Conservation (phyloP, 2,113 vertebrate species). For the cattle (Bos taurus) region DNA sequence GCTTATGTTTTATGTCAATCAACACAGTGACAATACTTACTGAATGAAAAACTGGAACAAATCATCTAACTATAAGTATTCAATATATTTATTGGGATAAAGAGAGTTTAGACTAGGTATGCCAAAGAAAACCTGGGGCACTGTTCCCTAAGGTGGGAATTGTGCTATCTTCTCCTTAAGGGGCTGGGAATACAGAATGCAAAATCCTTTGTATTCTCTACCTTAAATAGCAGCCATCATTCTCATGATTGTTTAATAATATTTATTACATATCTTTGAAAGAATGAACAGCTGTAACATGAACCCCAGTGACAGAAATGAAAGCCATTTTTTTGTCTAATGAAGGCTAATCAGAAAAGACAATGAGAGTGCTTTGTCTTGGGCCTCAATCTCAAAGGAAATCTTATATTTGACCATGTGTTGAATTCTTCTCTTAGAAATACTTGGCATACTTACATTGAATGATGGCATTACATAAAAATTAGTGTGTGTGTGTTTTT, state of each 20-base stretch:
- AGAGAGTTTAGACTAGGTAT: neutral
- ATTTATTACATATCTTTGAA: neutral
- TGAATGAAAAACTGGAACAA: neutral
- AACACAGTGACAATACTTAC: neutral
- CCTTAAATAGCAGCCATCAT: neutral
- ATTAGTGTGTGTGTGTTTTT: neutral
- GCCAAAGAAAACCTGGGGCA: neutral
- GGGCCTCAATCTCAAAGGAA: neutral
- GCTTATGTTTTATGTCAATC: neutral
- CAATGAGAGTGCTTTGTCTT: neutral
- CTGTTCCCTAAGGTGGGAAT: neutral
- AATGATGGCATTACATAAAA: neutral
- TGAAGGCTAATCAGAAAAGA: neutral
- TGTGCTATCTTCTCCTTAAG: neutral
- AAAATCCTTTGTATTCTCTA: neutral
- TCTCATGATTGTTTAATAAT: neutral
- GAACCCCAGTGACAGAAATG: neutral
- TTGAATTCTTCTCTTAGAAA: neutral
- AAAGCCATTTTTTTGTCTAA: neutral
- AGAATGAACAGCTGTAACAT: neutral
- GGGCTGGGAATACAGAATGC: neutral
- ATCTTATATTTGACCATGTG: neutral
- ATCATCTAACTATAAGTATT: neutral
- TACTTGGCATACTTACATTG: neutral
- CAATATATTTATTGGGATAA: neutral